Evolutionary conservation across 2,113 vertebrate genomes (phyloP).

Genomic region (Peromyscus leucopus): DNA sequence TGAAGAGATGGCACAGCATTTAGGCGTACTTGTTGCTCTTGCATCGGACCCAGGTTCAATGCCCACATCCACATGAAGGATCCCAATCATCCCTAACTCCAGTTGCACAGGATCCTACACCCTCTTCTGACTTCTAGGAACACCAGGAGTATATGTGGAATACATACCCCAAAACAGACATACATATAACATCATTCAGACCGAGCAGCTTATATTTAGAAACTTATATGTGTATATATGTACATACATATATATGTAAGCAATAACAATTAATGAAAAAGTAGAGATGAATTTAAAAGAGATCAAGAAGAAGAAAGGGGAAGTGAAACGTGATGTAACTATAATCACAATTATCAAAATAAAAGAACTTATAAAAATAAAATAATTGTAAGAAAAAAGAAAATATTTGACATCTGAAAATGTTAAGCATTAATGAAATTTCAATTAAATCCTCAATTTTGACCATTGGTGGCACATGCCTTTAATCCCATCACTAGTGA

Average conservation of each 20-base stretch:
- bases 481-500: too few species aligned
- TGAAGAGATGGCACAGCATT: neutral
- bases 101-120: neutral
- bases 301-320: neutral
- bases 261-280: neutral
- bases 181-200: neutral
- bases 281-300: neutral
- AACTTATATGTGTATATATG: neutral
- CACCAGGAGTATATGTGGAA: neutral
- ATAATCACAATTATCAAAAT: neutral
- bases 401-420: neutral
- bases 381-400: neutral
- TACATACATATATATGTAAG: neutral
- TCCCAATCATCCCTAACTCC: neutral
- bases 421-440: conserved; percentile 19
- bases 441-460: neutral
- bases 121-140: neutral
- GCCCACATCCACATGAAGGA: neutral
- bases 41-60: neutral
- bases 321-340: neutral
- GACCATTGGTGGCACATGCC: too few species aligned
- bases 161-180: neutral
- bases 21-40: neutral
- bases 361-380: neutral
- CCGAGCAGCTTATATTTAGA: neutral